Evolutionary conservation across 2,797 vertebrate genomes (phyloP).

Genomic region (Chaetodon trifasciatus): DNA sequence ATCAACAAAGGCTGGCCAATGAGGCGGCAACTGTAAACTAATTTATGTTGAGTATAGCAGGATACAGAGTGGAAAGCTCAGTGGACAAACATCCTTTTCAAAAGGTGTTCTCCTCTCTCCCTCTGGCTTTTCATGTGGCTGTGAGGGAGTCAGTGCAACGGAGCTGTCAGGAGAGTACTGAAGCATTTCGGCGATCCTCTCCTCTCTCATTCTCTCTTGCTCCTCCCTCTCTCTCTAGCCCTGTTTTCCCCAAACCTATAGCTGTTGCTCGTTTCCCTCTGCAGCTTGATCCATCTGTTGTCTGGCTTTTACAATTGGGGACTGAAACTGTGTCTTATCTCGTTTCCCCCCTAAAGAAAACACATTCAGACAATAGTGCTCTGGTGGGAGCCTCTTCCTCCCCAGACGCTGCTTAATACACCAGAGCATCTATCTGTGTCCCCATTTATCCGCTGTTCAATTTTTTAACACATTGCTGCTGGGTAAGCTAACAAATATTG

Average conservation of each 20-base stretch:
- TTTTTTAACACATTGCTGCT: constrained; percentile 22
- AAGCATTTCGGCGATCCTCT: constrained; percentile 61
- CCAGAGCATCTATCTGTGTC: constrained; percentile 35
- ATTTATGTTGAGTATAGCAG: constrained; percentile 8
- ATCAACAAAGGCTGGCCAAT: neutral
- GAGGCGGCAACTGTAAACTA: neutral
- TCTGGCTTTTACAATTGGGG: constrained; percentile 55
- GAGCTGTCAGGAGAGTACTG: constrained; percentile 68
- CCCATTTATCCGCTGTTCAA: constrained; percentile 46
- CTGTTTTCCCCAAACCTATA: constrained; percentile 18
- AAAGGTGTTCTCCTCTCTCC: constrained; percentile 9
- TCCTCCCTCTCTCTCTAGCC: neutral
- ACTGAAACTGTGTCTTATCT: constrained; percentile 56
- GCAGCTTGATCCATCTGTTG: constrained; percentile 59
- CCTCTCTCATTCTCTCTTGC: constrained; percentile 12
- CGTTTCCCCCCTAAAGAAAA: constrained; percentile 39
- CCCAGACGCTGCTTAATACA: constrained; percentile 22
- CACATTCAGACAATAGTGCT: constrained; percentile 39
- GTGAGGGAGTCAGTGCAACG: constrained; percentile 35
- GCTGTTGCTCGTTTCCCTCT: constrained; percentile 38
- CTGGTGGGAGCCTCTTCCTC: constrained; percentile 26
- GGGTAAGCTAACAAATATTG: constrained; percentile 28
- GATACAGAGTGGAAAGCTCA: constrained; percentile 1
- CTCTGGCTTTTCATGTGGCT: constrained; percentile 35
- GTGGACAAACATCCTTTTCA: constrained; percentile 25